These are phyloP conservation scores for Orbicella faveolata DNA, from an alignment of 64 coral and sea anemone species.

Conservation along the genomic window DNA sequence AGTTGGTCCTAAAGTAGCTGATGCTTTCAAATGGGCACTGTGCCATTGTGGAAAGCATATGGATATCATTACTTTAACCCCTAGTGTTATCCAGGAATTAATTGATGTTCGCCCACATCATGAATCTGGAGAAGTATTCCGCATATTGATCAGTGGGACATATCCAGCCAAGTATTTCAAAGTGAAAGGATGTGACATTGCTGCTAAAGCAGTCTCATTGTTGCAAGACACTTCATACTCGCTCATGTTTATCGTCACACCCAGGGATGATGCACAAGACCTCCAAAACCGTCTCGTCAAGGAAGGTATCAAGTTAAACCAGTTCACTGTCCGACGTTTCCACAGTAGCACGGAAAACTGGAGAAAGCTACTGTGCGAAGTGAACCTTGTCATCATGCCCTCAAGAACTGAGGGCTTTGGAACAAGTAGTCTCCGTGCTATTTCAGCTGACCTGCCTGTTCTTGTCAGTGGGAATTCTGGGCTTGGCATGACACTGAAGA, in stretches of 20 bases:
- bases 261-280: neutral
- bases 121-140: neutral
- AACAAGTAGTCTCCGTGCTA: conserved; percentile 19
- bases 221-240: conserved; percentile 7
- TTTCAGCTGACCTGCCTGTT: conserved; percentile 34
- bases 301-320: neutral
- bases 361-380: neutral
- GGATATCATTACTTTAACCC: conserved; percentile 14
- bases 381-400: conserved; percentile 17
- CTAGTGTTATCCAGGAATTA: neutral
- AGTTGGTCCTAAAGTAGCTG: conserved; percentile 29
- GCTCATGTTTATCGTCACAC: neutral
- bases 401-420: conserved; percentile 34
- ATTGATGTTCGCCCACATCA: neutral
- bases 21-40: neutral
- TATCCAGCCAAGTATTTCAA: neutral
- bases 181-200: conserved; percentile 43
- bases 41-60: neutral
- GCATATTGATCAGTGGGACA: neutral
- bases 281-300: neutral
- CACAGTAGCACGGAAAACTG: neutral
- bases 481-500: conserved; percentile 41
- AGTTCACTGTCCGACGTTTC: conserved; percentile 5
- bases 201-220: neutral
- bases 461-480: conserved; percentile 24